Evolutionary conservation across 2,888 invertebrate genomes (phyloP).

Genomic region (Beris chalybata): DNA sequence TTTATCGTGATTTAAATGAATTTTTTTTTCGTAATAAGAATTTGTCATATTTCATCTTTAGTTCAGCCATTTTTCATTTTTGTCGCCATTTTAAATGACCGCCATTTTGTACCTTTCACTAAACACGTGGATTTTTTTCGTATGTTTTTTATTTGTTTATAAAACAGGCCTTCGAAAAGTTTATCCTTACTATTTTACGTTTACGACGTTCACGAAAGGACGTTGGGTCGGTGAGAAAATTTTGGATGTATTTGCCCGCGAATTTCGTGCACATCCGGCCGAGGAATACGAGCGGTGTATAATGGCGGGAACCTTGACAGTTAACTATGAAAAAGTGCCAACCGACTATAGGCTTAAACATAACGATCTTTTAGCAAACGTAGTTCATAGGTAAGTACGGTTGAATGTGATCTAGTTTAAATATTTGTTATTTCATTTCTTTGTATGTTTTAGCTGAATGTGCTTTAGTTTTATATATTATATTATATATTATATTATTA

Average conservation of each 20-base stretch:
- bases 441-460: no score
- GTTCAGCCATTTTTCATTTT: not conserved
- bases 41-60: not conserved
- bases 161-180: slow-evolving; percentile 86
- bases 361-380: slow-evolving; percentile 90
- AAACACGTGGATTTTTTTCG: not conserved
- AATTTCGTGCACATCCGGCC: slow-evolving; percentile 92
- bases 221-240: slow-evolving; percentile 95
- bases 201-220: slow-evolving; percentile 94
- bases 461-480: no score
- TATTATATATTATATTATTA: no score
- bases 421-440: no score
- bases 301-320: slow-evolving; percentile 86
- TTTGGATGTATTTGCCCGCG: slow-evolving; percentile 87
- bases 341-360: slow-evolving; percentile 90
- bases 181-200: slow-evolving; percentile 95
- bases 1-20: slow-evolving; percentile 8
- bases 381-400: slow-evolving; percentile 84
- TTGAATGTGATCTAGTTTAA: not conserved
- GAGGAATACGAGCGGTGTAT: slow-evolving; percentile 92
- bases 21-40: not conserved
- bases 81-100: slow-evolving; percentile 2
- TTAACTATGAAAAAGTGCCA: slow-evolving; percentile 90
- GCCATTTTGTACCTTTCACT: not conserved
- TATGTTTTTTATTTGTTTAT: not conserved